Conservation (phyloP, 2,888 invertebrate species). For the Hypena proboscidalis region DNA sequence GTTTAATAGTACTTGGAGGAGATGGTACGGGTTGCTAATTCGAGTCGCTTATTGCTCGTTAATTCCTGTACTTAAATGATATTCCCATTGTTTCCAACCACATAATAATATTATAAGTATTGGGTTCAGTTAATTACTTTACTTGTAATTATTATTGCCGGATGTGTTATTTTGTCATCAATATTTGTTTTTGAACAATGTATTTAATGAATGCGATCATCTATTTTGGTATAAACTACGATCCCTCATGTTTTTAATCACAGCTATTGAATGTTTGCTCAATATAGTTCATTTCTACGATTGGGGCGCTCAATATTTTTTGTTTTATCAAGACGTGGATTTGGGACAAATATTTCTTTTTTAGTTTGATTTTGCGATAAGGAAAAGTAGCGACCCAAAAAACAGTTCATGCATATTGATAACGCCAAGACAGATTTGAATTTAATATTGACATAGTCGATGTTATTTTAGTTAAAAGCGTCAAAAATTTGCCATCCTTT, state of each 20-base stretch:
- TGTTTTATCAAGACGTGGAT: neutral
- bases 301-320: too few species aligned
- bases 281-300: too few species aligned
- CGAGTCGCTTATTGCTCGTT: slow-evolving; percentile 27
- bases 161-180: too few species aligned
- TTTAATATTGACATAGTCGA: slow-evolving; percentile 37
- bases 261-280: too few species aligned
- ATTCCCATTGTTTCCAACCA: neutral
- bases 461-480: slow-evolving; percentile 30
- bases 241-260: too few species aligned
- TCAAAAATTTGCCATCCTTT: slow-evolving; percentile 20
- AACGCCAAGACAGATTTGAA: slow-evolving; percentile 26
- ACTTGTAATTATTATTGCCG: too few species aligned
- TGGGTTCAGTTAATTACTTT: neutral
- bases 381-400: slow-evolving; percentile 34
- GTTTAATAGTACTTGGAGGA: slow-evolving; percentile 31
- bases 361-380: slow-evolving; percentile 24
- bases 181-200: too few species aligned
- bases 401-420: slow-evolving; percentile 36
- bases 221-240: too few species aligned
- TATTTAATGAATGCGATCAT: too few species aligned
- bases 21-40: slow-evolving; percentile 22
- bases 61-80: neutral
- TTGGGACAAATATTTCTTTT: slow-evolving; percentile 15
- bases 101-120: neutral